A percentile compares a stretch with the other conserved stretches of the same genome.
Evolutionary conservation across 2,113 vertebrate species (phyloP).

Genomic region (Peromyscus maniculatus): DNA sequence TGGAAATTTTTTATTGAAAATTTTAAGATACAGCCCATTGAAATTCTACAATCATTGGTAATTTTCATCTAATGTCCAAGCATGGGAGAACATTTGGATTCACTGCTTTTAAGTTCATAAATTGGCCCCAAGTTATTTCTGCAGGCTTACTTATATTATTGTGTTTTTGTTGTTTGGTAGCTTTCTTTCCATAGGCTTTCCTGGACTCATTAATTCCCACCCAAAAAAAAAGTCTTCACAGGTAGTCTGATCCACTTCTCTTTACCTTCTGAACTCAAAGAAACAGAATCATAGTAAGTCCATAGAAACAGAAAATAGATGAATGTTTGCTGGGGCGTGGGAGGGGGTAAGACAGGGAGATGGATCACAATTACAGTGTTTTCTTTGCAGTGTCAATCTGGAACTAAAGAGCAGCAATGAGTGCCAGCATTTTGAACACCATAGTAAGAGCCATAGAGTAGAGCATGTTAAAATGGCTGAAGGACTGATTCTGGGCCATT

Average conservation of each 20-base stretch:
- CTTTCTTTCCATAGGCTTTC: not conserved
- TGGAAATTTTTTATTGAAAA: not conserved
- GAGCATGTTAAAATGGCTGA: not conserved
- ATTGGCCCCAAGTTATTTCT: not conserved
- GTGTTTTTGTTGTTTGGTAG: not conserved
- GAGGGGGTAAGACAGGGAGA: not conserved
- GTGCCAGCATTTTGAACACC: not conserved
- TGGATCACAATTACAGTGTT: not conserved
- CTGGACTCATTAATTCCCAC: not conserved
- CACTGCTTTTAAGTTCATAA: not conserved
- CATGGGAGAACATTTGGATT: not conserved
- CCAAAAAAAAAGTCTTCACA: not conserved
- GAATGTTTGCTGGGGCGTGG: not conserved
- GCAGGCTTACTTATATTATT: not conserved
- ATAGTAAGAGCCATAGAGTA: not conserved
- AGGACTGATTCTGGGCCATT: not conserved
- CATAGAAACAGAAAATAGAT: not conserved
- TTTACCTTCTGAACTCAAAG: conserved; percentile 29
- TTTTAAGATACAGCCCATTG: not conserved
- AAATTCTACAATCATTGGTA: not conserved
- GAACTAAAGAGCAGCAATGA: not conserved
- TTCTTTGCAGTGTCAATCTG: not conserved
- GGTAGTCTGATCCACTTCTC: not conserved
- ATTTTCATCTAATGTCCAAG: not conserved
- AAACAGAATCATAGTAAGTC: not conserved